Evolutionary conservation across 2,797 vertebrate species (phyloP).

Genomic region (Karalla daura): DNA sequence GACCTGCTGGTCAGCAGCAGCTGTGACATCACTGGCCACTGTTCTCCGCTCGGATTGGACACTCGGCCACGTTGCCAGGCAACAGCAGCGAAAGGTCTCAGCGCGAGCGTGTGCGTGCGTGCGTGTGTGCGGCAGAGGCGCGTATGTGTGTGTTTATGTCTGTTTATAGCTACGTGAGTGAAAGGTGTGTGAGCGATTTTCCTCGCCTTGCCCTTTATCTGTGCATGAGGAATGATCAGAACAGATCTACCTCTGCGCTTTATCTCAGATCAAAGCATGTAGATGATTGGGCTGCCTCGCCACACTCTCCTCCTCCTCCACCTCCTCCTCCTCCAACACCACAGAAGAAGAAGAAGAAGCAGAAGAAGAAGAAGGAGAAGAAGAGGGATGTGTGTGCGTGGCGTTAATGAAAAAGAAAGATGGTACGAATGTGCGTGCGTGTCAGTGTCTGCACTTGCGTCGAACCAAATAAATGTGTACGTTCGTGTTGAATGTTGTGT

Average conservation of each 20-base stretch:
- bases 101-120: no score
- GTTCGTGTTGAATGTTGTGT: slow-evolving; percentile 64
- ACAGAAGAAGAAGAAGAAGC: no score
- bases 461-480: slow-evolving; percentile 74
- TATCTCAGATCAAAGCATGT: slow-evolving; percentile 77
- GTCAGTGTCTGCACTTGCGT: slow-evolving; percentile 68
- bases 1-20: slow-evolving; percentile 84
- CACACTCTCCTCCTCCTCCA: slow-evolving; percentile 53
- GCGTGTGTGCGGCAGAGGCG: slow-evolving; percentile 43
- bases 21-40: slow-evolving; percentile 88
- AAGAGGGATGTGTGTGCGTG: slow-evolving; percentile 59
- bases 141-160: slow-evolving; percentile 74
- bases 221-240: slow-evolving; percentile 81
- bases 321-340: no score
- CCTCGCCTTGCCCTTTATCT: slow-evolving; percentile 80
- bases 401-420: slow-evolving; percentile 76
- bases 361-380: no score
- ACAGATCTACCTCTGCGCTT: slow-evolving; percentile 67
- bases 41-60: slow-evolving; percentile 85
- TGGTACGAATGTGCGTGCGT: slow-evolving; percentile 55
- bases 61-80: slow-evolving; percentile 86
- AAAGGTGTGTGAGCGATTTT: slow-evolving; percentile 80
- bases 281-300: slow-evolving; percentile 70
- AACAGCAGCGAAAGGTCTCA: slow-evolving; percentile 88
- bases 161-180: slow-evolving; percentile 80